A percentile compares a stretch with the other conserved stretches of the same genome.
Conservation (phyloP, 2,113 vertebrate genomes). For the Sakesphorus luctuosus region DNA sequence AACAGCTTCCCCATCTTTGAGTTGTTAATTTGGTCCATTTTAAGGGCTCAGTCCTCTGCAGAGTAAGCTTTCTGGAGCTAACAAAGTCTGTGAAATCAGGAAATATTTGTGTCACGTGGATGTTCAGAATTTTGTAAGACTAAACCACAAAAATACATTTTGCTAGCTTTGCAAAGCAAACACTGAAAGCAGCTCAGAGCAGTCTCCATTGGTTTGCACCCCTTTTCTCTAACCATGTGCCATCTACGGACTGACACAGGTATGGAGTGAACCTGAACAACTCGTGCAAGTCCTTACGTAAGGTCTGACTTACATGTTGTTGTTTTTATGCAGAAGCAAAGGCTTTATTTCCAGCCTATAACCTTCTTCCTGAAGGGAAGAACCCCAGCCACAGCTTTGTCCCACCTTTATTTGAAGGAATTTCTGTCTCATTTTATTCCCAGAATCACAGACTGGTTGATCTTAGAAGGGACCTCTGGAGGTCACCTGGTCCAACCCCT, state of each 20-base stretch:
- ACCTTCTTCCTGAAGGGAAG: not conserved
- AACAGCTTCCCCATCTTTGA: not conserved
- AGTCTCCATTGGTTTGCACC: not conserved
- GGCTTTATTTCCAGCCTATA: not conserved
- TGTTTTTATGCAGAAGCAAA: not conserved
- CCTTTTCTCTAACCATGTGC: not conserved
- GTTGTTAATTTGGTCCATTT: not conserved
- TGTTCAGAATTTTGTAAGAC: not conserved
- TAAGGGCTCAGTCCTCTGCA: not conserved
- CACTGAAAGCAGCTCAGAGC: not conserved
- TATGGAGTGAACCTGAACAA: not conserved
- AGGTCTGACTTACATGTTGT: not conserved
- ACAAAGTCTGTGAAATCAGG: not conserved
- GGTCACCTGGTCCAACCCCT: not conserved
- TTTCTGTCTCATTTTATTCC: not conserved
- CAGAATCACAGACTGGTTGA: not conserved
- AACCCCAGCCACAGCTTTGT: not conserved
- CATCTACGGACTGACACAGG: not conserved
- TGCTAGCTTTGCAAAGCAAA: not conserved
- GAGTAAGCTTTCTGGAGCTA: not conserved
- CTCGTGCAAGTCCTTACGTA: not conserved
- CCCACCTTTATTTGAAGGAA: not conserved
- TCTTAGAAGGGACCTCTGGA: not conserved
- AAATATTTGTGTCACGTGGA: not conserved
- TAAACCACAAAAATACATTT: not conserved